These are phyloP conservation scores for Tuta absoluta DNA, from an alignment of 2,888 invertebrate genomes.

Conservation along the genomic window DNA sequence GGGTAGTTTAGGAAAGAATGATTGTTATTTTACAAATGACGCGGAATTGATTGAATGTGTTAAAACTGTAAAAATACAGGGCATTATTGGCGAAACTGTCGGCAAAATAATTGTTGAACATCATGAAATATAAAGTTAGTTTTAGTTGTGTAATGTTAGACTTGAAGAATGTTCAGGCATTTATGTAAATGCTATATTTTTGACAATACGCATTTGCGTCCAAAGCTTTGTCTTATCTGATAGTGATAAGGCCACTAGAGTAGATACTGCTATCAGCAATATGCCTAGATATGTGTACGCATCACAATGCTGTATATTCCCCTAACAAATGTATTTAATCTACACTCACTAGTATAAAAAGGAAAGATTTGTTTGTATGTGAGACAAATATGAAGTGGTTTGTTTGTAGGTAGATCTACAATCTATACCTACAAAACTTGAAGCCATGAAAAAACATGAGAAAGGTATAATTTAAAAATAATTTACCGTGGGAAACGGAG, in stretches of 20 bases:
- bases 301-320: slow-evolving; percentile 16
- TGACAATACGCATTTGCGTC: slow-evolving; percentile 47
- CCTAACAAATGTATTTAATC: slow-evolving; percentile 14
- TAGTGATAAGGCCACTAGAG: slow-evolving; percentile 37
- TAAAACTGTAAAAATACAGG: slow-evolving; percentile 29
- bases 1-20: slow-evolving; percentile 33
- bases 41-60: not conserved
- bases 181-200: slow-evolving; percentile 37
- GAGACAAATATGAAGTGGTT: no score
- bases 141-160: slow-evolving; percentile 11
- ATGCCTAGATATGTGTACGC: slow-evolving; percentile 40
- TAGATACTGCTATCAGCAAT: slow-evolving; percentile 58
- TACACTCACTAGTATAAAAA: no score
- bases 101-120: slow-evolving; percentile 25
- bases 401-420: no score
- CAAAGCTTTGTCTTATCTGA: slow-evolving; percentile 55
- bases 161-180: slow-evolving; percentile 22
- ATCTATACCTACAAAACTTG: no score
- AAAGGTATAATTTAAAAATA: no score
- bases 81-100: slow-evolving; percentile 35
- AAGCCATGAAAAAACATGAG: no score
- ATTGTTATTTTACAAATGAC: slow-evolving; percentile 18
- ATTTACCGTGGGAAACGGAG: no score
- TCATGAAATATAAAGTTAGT: slow-evolving; percentile 25
- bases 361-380: not conserved